A percentile compares a stretch with the other conserved stretches of the same genome.
These are phyloP conservation scores for Hydrolagus colliei DNA, from an alignment of 2,797 vertebrate genomes.

Conservation along the genomic window DNA sequence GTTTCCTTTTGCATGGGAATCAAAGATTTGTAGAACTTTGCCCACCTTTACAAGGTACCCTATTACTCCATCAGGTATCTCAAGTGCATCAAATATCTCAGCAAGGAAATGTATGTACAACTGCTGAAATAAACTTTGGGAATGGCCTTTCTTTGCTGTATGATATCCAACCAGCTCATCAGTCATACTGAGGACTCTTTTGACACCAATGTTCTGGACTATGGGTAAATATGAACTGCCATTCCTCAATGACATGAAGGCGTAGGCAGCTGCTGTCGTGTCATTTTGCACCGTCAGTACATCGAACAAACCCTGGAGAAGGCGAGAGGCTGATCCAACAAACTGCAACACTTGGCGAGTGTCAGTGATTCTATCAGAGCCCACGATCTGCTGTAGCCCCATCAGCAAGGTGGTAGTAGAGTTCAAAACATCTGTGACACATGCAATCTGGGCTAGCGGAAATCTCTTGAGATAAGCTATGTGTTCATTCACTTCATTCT, in stretches of 20 bases:
- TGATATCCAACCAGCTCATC: not conserved
- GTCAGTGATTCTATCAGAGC: not conserved
- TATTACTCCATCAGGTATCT: not conserved
- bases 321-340: not conserved
- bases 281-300: not conserved
- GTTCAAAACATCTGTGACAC: not conserved
- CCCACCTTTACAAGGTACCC: not conserved
- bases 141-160: not conserved
- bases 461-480: conserved; percentile 3
- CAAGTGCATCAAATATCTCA: not conserved
- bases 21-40: not conserved
- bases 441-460: not conserved
- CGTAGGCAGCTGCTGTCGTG: not conserved
- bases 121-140: not conserved
- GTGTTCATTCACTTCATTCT: not conserved
- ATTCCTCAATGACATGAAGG: not conserved
- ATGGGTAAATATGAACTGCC: conserved; percentile 13
- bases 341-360: not conserved
- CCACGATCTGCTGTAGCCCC: not conserved
- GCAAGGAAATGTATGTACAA: not conserved
- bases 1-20: not conserved
- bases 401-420: not conserved
- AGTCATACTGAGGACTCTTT: not conserved
- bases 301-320: not conserved
- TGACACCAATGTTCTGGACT: not conserved